Percentiles rank a stretch among this genome's conserved stretches.
Evolutionary conservation across 2,888 invertebrate genomes (phyloP).

Genomic region (Mesorhabditis belari): DNA sequence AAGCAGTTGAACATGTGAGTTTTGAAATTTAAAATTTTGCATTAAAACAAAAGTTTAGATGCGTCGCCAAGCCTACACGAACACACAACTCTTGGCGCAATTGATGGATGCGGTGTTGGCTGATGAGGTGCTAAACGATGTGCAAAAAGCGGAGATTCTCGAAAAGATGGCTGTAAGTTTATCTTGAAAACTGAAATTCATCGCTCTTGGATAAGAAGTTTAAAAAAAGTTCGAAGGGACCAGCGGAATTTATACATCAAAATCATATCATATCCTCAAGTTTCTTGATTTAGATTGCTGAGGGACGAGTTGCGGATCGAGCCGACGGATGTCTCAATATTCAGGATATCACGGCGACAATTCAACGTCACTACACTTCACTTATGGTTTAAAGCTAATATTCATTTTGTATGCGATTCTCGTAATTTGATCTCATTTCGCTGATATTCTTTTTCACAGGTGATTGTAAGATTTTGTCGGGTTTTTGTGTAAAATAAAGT

Average conservation of each 20-base stretch:
- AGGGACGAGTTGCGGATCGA: neutral
- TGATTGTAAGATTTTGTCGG: too few species aligned
- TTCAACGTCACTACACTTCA: neutral
- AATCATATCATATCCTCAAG: too few species aligned
- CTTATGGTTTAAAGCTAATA: neutral
- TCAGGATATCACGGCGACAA: neutral
- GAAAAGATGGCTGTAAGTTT: neutral
- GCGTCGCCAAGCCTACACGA: neutral
- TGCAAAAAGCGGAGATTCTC: neutral
- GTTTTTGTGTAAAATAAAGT: too few species aligned
- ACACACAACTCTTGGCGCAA: slow-evolving; percentile 10
- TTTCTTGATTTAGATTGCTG: neutral
- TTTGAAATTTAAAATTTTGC: neutral
- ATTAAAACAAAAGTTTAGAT: neutral
- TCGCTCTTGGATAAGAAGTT: too few species aligned
- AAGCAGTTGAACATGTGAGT: neutral
- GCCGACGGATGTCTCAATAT: neutral
- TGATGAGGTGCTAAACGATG: neutral
- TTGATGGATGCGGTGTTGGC: slow-evolving; percentile 4
- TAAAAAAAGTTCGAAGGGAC: too few species aligned
- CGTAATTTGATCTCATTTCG: too few species aligned
- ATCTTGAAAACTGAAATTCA: neutral
- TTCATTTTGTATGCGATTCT: too few species aligned
- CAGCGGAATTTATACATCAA: too few species aligned
- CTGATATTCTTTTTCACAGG: too few species aligned